Conservation (phyloP, 2,888 invertebrate genomes). For the Autographa gamma region DNA sequence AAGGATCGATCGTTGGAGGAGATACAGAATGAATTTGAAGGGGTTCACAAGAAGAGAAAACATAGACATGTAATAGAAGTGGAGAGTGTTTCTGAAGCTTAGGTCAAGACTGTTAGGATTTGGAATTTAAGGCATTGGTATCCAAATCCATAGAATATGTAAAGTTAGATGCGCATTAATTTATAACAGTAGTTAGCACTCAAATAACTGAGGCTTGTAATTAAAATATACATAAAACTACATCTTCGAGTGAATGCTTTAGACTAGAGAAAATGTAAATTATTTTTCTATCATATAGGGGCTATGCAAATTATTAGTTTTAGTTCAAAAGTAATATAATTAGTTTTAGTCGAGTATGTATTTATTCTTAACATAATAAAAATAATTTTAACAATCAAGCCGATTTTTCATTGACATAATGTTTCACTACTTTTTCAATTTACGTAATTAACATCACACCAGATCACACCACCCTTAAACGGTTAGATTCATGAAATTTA, state of each 20-base stretch:
- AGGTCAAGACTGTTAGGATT: conserved; percentile 58
- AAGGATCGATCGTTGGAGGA: conserved; percentile 88
- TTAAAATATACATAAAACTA: neutral
- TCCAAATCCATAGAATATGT: conserved; percentile 31
- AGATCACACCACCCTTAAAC: no score
- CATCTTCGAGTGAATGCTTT: conserved; percentile 16
- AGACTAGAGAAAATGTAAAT: conserved; percentile 49
- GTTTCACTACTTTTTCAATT: neutral
- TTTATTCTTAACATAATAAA: conserved; percentile 50
- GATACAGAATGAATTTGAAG: conserved; percentile 87
- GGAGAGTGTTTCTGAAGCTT: conserved; percentile 76
- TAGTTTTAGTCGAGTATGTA: conserved; percentile 50
- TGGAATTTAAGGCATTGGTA: conserved; percentile 12
- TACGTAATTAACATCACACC: no score
- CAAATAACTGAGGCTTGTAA: neutral
- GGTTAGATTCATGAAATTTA: neutral
- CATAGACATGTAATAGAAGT: conserved; percentile 85
- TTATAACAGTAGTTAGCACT: conserved; percentile 22
- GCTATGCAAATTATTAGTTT: conserved; percentile 42
- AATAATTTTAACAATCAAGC: conserved; percentile 16
- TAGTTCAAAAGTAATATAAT: conserved; percentile 29
- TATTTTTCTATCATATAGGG: conserved; percentile 49
- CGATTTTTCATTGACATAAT: neutral
- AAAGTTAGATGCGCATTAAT: conserved; percentile 20
- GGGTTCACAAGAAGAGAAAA: conserved; percentile 78